These are phyloP conservation scores for Maccullochella peelii DNA, from an alignment of 2,113 vertebrate genomes.

Conservation along the genomic window DNA sequence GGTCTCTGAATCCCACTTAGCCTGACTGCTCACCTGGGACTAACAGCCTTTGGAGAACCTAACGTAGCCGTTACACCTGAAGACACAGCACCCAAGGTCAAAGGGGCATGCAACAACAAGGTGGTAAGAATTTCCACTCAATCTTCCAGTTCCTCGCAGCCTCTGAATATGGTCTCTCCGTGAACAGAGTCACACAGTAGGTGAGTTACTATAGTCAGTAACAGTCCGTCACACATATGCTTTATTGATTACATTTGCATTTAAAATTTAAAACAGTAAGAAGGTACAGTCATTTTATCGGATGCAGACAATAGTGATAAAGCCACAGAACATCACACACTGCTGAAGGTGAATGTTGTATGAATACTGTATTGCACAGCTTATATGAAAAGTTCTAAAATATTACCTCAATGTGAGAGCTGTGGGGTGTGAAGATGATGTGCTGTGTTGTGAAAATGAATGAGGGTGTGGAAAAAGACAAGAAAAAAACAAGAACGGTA, in stretches of 20 bases:
- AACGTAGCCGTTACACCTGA: background rate
- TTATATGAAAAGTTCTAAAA: constrained; percentile 12
- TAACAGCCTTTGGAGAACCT: background rate
- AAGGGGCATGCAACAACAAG: background rate
- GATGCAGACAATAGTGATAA: background rate
- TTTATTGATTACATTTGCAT: constrained; percentile 42
- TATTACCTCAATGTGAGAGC: constrained; percentile 30
- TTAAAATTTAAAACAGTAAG: constrained; percentile 6
- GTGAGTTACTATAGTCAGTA: no score
- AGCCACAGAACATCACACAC: background rate
- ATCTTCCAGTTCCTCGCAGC: background rate
- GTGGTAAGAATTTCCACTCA: background rate
- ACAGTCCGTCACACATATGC: background rate
- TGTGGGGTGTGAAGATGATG: constrained; percentile 19
- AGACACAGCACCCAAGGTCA: background rate
- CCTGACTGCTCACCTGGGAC: background rate
- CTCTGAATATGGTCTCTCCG: background rate
- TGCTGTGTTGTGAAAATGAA: constrained; percentile 37
- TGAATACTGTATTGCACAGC: background rate
- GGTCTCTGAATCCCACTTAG: background rate
- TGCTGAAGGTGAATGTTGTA: background rate
- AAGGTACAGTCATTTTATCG: background rate
- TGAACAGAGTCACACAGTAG: background rate
- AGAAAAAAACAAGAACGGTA: constrained; percentile 32
- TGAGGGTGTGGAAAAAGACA: background rate